Base-by-base conservation (phyloP, 2,888 invertebrate genomes). In the Cyclophora punctaria region DNA sequence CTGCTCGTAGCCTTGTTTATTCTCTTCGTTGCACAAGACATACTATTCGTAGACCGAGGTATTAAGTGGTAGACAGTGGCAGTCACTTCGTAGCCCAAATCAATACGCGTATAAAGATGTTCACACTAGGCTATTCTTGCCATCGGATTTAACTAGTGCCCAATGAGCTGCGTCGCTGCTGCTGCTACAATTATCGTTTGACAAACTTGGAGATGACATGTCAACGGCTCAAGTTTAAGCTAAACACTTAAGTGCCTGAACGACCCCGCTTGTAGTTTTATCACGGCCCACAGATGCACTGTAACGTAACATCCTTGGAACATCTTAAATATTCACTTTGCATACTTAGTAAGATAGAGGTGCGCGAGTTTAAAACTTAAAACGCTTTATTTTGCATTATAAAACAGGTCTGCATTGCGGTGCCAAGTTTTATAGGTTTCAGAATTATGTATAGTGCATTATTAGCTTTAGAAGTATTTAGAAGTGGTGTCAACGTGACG, bases 301-400 rank as follows among this genome's bases (percentile, higher is more conserved):
- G 66, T 59, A 53, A 55, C 55, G 60, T 64, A 55, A 56, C 57
- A 60, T 56, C 61, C 61, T 67, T 37, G 37, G 37, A 37, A 37
- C 37, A 37, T 69, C 71, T 76, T 78, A 77, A 78, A 80, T 78
- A 80, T 80, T 80, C 76, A 79, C 75, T 78, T 77, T 78, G 79
- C 78, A 78, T 78, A 72, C 71, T 73, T 71, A 71, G 68, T 60
- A 58, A 64, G 67, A 69, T 71, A 75, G 37, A 37, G 73, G 71
- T 72, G 69, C 61, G 62, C 63, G 51, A 63, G 68, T 63, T 72
- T 59, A 65, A 71, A 77, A 75, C 59, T 75, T 78, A 62, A 64
- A 68, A 63, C 64, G 64, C 54, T 69, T 65, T 71, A 69, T 67
- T 66, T 65, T 69, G 68, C 65, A 66, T 73, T 67, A 66, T 56